Evolutionary conservation across 1,140 invertebrate species (phyloP).

Genomic region (Vollenhovia emeryi): DNA sequence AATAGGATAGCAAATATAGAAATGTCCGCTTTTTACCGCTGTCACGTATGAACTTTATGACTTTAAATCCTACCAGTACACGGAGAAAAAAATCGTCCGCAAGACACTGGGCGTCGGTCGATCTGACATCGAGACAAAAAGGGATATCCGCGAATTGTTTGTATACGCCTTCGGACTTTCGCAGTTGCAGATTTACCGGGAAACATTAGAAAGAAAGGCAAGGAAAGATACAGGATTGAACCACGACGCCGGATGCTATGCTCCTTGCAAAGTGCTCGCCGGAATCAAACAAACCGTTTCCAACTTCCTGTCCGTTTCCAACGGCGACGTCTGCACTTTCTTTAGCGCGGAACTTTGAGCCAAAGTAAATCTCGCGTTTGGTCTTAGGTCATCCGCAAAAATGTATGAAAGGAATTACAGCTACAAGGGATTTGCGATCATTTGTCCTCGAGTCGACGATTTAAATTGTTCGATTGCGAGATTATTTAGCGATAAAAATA

Average conservation of each 20-base stretch:
- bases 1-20: background rate
- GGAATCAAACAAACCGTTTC: constrained; percentile 32
- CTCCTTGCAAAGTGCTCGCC: constrained; percentile 18
- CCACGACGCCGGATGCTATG: background rate
- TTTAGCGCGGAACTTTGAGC: background rate
- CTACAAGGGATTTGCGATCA: background rate
- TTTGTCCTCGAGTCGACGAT: background rate
- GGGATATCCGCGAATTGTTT: constrained; percentile 13
- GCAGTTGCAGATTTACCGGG: background rate
- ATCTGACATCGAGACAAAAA: background rate
- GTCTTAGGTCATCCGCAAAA: background rate
- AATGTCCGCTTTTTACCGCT: background rate
- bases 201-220: constrained; percentile 20
- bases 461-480: background rate
- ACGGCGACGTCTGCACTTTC: background rate
- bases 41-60: background rate
- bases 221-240: constrained; percentile 31
- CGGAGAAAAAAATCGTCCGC: background rate
- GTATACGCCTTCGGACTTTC: background rate
- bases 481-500: background rate
- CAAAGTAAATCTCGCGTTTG: background rate
- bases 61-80: background rate
- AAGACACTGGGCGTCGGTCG: background rate
- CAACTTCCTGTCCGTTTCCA: background rate
- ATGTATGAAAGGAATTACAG: background rate